Percentiles rank a stretch among this genome's conserved stretches.
Conservation (phyloP, 2,888 invertebrate genomes). For the Cryptophagus acutangulus region DNA sequence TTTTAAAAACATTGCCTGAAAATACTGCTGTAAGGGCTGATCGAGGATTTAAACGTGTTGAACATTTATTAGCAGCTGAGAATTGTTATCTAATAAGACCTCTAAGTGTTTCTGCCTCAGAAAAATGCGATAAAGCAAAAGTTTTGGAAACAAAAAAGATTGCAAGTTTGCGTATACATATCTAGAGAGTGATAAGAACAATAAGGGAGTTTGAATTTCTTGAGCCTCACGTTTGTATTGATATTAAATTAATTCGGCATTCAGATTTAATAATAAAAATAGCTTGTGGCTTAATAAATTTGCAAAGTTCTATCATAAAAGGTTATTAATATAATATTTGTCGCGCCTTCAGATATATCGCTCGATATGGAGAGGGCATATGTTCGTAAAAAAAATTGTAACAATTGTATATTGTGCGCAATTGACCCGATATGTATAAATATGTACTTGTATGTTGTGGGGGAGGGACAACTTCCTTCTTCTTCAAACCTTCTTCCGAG, state of each 20-base stretch:
- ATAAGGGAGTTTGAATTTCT: slow-evolving; percentile 6
- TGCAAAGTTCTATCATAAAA: background rate
- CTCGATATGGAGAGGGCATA: too few species aligned
- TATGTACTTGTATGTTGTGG: too few species aligned
- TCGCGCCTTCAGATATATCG: too few species aligned
- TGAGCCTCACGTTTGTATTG: background rate
- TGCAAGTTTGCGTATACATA: slow-evolving; percentile 6
- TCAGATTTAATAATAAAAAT: too few species aligned
- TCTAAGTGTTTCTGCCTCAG: background rate
- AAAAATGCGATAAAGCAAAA: background rate
- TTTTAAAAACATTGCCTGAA: slow-evolving; percentile 13
- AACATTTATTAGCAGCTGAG: background rate
- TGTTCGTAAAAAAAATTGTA: too few species aligned
- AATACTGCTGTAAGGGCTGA: slow-evolving; percentile 11
- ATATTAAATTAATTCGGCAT: too few species aligned
- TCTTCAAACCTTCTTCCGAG: too few species aligned
- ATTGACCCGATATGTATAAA: too few species aligned
- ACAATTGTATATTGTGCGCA: too few species aligned
- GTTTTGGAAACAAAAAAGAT: slow-evolving; percentile 2
- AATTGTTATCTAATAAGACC: background rate
- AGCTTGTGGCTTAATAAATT: slow-evolving; percentile 1
- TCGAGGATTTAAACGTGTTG: slow-evolving; percentile 9
- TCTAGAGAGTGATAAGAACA: slow-evolving; percentile 2
- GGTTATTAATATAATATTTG: too few species aligned
- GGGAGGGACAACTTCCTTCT: too few species aligned